These are phyloP conservation scores for Brenthis ino DNA, from an alignment of 2,888 invertebrate species.

Conservation along the genomic window DNA sequence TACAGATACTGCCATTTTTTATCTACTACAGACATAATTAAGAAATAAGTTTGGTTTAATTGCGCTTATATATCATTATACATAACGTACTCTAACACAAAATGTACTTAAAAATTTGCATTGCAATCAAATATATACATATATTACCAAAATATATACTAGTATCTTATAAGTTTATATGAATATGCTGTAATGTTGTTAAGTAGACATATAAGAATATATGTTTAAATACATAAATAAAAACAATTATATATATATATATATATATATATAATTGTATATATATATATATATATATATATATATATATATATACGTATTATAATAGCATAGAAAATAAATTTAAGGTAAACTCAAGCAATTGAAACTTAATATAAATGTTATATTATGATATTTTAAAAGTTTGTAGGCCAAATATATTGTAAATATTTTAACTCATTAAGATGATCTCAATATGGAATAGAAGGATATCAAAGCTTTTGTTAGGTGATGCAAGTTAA, in stretches of 20 bases:
- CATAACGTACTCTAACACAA: too few species aligned
- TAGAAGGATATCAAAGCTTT: slow-evolving; percentile 52
- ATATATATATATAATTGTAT: neutral
- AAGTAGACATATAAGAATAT: too few species aligned
- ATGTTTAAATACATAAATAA: too few species aligned
- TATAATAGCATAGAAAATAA: neutral
- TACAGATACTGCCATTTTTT: slow-evolving; percentile 25
- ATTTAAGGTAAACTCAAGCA: neutral
- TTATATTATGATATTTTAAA: neutral
- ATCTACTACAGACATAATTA: slow-evolving; percentile 11
- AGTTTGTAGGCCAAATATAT: neutral
- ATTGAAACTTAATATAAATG: slow-evolving; percentile 1
- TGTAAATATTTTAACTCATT: slow-evolving; percentile 31
- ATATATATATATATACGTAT: neutral
- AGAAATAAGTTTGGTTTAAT: slow-evolving; percentile 3
- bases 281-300: neutral
- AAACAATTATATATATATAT: too few species aligned
- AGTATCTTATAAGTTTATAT: too few species aligned
- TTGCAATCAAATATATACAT: too few species aligned
- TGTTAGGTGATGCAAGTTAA: slow-evolving; percentile 50
- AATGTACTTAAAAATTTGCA: too few species aligned
- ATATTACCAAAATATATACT: too few species aligned
- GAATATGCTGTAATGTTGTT: too few species aligned
- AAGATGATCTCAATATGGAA: slow-evolving; percentile 11
- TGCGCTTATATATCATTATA: slow-evolving; percentile 9